Conservation (phyloP, 2,113 vertebrate species). For the Sapajus apella region DNA sequence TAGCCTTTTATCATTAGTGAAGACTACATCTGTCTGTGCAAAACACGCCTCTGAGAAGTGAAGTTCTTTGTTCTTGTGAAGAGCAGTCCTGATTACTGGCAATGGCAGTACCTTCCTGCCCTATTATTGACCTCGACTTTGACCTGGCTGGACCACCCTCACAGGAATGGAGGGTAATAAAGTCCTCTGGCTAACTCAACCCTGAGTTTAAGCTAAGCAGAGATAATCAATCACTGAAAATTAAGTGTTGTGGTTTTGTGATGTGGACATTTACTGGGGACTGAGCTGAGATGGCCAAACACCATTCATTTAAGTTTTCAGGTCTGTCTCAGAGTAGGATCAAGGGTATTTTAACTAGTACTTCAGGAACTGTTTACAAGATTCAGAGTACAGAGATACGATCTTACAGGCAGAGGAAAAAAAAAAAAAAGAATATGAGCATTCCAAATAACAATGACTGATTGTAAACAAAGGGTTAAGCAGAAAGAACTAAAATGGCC, state of each 20-base stretch:
- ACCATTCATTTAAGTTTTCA: constrained; percentile 79
- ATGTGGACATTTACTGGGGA: constrained; percentile 87
- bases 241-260: constrained; percentile 87
- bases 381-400: constrained; percentile 47
- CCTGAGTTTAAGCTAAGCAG: constrained; percentile 80
- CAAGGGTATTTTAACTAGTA: constrained; percentile 74
- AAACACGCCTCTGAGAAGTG: constrained; percentile 57
- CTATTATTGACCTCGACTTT: constrained; percentile 89
- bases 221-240: constrained; percentile 87
- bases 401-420: constrained; percentile 3
- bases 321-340: constrained; percentile 62
- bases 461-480: constrained; percentile 13
- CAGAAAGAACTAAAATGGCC: neutral
- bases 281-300: constrained; percentile 78
- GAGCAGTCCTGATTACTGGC: constrained; percentile 73
- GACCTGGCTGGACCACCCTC: constrained; percentile 89
- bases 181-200: constrained; percentile 81
- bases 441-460: neutral
- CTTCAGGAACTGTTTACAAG: constrained; percentile 59
- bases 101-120: constrained; percentile 83
- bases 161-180: constrained; percentile 87
- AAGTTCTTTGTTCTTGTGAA: constrained; percentile 81
- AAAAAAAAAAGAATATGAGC: neutral
- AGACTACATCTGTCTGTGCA: constrained; percentile 60
- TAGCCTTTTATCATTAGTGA: neutral